These are phyloP conservation scores for Operophtera brumata DNA, from an alignment of 2,888 invertebrate species.

Conservation along the genomic window DNA sequence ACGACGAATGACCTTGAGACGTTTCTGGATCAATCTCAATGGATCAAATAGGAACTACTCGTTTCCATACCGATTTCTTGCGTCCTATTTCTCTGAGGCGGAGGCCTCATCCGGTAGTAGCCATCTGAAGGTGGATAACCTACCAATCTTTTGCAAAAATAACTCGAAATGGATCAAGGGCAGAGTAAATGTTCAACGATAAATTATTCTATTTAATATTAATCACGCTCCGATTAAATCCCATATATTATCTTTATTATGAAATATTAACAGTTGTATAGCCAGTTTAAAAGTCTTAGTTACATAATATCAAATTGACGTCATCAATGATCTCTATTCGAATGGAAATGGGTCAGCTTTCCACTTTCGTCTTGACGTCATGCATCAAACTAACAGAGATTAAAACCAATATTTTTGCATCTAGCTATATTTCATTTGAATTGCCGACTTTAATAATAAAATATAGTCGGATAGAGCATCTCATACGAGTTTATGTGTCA, in stretches of 20 bases:
- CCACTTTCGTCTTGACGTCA: slow-evolving; percentile 64
- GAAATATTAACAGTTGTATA: slow-evolving; percentile 50
- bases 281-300: slow-evolving; percentile 37
- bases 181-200: slow-evolving; percentile 30
- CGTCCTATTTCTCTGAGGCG: too few relatives aligned
- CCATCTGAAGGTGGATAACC: too few relatives aligned
- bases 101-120: too few relatives aligned
- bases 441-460: slow-evolving; percentile 27
- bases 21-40: too few relatives aligned
- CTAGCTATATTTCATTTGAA: slow-evolving; percentile 26
- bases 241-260: slow-evolving; percentile 54
- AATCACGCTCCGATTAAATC: slow-evolving; percentile 29
- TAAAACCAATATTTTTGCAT: slow-evolving; percentile 35
- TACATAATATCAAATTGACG: slow-evolving; percentile 59
- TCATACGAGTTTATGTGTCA: slow-evolving; percentile 15
- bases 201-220: slow-evolving; percentile 21
- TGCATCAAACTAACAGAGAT: slow-evolving; percentile 45
- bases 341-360: slow-evolving; percentile 70
- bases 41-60: too few relatives aligned
- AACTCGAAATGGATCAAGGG: slow-evolving; percentile 34
- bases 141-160: neutral
- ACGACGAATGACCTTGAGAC: too few relatives aligned
- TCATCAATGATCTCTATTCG: slow-evolving; percentile 54
- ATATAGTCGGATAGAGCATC: neutral
- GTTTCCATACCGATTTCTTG: too few relatives aligned